These are phyloP conservation scores for Sinentomon sp. DNA, from an alignment of 2,888 invertebrate genomes.

Conservation along the genomic window DNA sequence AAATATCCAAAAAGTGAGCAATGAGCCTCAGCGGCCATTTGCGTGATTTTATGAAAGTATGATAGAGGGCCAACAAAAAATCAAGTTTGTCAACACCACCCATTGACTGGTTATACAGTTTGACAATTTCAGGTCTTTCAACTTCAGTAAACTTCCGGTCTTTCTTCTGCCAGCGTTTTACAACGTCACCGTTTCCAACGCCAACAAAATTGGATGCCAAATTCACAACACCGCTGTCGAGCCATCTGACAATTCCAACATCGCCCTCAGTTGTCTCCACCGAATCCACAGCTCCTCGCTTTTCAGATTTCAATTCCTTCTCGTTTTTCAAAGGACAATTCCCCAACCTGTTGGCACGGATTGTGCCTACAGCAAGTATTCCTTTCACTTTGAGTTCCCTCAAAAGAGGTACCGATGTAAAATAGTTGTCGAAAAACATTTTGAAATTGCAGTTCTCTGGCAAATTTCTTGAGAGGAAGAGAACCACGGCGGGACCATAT, in stretches of 20 bases:
- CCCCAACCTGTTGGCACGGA: conserved; percentile 8
- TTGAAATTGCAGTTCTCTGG: conserved; percentile 3
- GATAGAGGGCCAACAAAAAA: conserved; percentile 11
- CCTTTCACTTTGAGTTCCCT: conserved; percentile 8
- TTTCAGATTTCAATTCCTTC: too few species aligned
- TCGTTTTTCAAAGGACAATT: too few species aligned
- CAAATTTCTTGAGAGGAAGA: conserved; percentile 8
- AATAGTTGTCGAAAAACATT: conserved; percentile 13
- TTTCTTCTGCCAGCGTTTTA: conserved; percentile 14
- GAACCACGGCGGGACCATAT: conserved; percentile 10
- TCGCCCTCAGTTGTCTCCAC: conserved; percentile 7
- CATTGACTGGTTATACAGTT: conserved; percentile 16
- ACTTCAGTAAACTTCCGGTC: conserved; percentile 14
- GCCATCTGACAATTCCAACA: conserved; percentile 14
- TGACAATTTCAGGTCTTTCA: conserved; percentile 14
- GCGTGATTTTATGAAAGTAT: conserved; percentile 12
- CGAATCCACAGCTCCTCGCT: too few species aligned
- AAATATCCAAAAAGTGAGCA: conserved; percentile 14
- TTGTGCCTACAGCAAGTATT: conserved; percentile 9
- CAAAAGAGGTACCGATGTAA: conserved; percentile 11
- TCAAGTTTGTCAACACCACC: conserved; percentile 17
- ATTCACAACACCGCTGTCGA: conserved; percentile 17
- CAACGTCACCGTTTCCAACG: conserved; percentile 13
- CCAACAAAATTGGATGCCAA: conserved; percentile 17
- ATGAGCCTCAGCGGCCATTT: conserved; percentile 13